phyloP scores from a whole-genome alignment of 2,797 vertebrate species.

The Furcifer pardalis region DNA sequence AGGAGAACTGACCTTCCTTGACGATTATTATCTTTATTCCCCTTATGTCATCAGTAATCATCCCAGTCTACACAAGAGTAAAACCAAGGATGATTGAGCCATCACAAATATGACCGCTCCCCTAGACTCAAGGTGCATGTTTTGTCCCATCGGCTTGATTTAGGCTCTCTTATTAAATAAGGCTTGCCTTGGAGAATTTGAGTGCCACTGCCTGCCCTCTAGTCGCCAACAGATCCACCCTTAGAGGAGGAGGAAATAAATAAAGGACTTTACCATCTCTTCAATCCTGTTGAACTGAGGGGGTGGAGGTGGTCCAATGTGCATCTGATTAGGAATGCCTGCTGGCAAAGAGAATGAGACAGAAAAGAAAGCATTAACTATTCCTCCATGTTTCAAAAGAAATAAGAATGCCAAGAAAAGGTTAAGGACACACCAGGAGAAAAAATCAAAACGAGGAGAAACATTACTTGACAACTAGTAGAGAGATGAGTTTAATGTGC shows the following conservation, averaged over 20 bases:
- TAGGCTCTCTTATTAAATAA: background rate
- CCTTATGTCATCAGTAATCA: background rate
- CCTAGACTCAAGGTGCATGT: background rate
- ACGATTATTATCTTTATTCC: too few species aligned
- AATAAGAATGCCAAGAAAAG: background rate
- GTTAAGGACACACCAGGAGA: background rate
- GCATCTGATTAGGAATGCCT: slow-evolving; percentile 89
- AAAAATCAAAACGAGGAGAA: background rate
- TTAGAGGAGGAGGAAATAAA: background rate
- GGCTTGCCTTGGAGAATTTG: background rate
- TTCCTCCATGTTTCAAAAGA: background rate
- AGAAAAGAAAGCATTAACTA: slow-evolving; percentile 42
- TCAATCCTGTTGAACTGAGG: slow-evolving; percentile 91
- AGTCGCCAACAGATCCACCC: background rate
- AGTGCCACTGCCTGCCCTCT: background rate
- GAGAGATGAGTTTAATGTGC: background rate
- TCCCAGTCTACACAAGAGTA: background rate
- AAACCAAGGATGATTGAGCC: background rate
- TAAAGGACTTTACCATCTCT: slow-evolving; percentile 82
- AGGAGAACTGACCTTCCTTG: background rate
- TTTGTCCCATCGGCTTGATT: background rate
- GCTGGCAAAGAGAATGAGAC: background rate
- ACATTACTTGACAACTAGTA: background rate
- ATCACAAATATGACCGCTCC: background rate
- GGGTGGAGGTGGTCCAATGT: slow-evolving; percentile 81